phyloP scores from a whole-genome alignment of 2,113 vertebrate species.

The Psettodes erumei region DNA sequence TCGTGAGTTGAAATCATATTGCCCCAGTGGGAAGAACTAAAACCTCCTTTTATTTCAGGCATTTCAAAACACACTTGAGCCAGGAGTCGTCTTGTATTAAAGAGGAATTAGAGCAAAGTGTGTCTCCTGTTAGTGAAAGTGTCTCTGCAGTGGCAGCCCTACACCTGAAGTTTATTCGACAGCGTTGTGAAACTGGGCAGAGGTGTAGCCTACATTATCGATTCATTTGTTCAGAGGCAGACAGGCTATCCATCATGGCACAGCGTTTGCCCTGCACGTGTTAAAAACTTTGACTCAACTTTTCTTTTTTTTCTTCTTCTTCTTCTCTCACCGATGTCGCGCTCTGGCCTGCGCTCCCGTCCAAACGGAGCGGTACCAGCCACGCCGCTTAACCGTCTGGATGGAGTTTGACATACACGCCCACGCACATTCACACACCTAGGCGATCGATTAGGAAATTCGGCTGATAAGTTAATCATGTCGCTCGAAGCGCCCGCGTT shows the following conservation, averaged over 20 bases:
- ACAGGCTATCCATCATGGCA: constrained; percentile 66
- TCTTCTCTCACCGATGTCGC: constrained; percentile 21
- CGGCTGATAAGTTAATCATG: background rate
- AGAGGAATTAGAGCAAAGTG: background rate
- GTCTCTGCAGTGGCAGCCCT: constrained; percentile 21
- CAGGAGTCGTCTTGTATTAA: constrained; percentile 26
- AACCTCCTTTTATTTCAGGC: constrained; percentile 34
- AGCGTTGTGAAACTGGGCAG: constrained; percentile 34
- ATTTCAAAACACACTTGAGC: constrained; percentile 26
- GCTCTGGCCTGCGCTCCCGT: constrained; percentile 25
- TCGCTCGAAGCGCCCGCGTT: constrained; percentile 3
- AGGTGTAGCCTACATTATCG: constrained; percentile 60
- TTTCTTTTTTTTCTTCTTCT: too few relatives aligned
- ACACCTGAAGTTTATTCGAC: constrained; percentile 53
- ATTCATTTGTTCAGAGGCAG: constrained; percentile 51
- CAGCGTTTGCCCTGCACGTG: constrained; percentile 63
- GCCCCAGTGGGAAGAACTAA: constrained; percentile 28
- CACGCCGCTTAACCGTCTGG: background rate
- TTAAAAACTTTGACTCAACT: constrained; percentile 69
- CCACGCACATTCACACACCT: background rate
- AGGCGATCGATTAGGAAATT: constrained; percentile 2
- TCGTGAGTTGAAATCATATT: constrained; percentile 17
- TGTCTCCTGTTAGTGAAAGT: constrained; percentile 9
- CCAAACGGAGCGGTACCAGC: background rate
- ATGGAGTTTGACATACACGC: constrained; percentile 18